A percentile compares a stretch with the other conserved stretches of the same genome.
Conservation (phyloP, 2,113 vertebrate species). For the Pedionomus torquatus region DNA sequence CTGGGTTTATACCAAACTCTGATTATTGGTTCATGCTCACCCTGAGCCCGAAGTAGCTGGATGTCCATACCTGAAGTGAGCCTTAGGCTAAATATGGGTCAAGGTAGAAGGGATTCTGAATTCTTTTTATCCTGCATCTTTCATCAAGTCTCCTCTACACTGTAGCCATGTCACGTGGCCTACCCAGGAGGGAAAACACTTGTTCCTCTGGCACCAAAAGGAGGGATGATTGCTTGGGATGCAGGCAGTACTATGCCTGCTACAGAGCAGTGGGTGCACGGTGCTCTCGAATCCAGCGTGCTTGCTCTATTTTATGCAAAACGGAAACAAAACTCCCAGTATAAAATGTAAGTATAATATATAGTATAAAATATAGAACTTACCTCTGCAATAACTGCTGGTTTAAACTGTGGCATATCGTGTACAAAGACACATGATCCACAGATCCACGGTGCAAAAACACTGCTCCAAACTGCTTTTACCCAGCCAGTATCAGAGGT, state of each 20-base stretch:
- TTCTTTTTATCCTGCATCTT: neutral
- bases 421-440: constrained; percentile 83
- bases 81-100: neutral
- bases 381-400: constrained; percentile 75
- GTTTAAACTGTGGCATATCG: constrained; percentile 72
- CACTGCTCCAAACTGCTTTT: constrained; percentile 78
- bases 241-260: neutral
- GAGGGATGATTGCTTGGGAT: neutral
- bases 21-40: neutral
- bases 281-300: neutral
- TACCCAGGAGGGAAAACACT: neutral
- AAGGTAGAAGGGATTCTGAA: neutral
- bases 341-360: neutral
- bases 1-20: neutral
- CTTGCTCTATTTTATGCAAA: neutral
- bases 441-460: constrained; percentile 80
- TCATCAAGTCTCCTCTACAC: neutral
- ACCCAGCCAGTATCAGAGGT: constrained; percentile 85
- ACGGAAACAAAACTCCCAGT: neutral
- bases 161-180: neutral
- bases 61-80: neutral
- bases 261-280: neutral
- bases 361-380: neutral
- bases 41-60: neutral
- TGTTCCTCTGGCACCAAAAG: neutral